Conservation (phyloP, 2,888 invertebrate genomes). For the Coenonympha glycerion region DNA sequence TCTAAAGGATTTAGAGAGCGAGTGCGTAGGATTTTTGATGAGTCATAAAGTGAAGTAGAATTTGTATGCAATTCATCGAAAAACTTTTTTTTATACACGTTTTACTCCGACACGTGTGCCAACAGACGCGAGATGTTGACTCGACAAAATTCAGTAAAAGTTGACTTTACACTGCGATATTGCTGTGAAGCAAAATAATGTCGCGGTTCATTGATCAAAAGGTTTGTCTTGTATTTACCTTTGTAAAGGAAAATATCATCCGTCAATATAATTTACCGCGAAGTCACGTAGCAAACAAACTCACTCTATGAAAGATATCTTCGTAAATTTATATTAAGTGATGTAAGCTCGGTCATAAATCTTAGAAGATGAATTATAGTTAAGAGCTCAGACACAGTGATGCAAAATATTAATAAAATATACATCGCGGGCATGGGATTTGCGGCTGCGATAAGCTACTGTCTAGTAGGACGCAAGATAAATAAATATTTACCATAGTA, state of each 20-base stretch:
- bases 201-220: slow-evolving; percentile 65
- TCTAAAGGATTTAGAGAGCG: no score
- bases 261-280: slow-evolving; percentile 58
- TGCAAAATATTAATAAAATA: slow-evolving; percentile 24
- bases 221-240: slow-evolving; percentile 63
- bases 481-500: slow-evolving; percentile 14
- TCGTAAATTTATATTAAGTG: slow-evolving; percentile 25
- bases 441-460: slow-evolving; percentile 18
- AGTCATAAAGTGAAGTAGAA: no score
- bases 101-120: no score
- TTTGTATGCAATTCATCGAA: no score
- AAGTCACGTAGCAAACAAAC: slow-evolving; percentile 32
- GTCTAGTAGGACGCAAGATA: slow-evolving; percentile 20
- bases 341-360: slow-evolving; percentile 20
- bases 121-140: no score
- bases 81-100: no score
- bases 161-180: no score
- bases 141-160: no score
- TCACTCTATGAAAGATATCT: slow-evolving; percentile 21
- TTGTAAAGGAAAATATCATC: slow-evolving; percentile 58
- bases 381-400: slow-evolving; percentile 20
- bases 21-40: no score
- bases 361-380: slow-evolving; percentile 21
- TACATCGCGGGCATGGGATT: slow-evolving; percentile 20
- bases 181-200: no score